These are phyloP conservation scores for Troides oblongomaculatus DNA, from an alignment of 2,888 invertebrate genomes.

Conservation along the genomic window DNA sequence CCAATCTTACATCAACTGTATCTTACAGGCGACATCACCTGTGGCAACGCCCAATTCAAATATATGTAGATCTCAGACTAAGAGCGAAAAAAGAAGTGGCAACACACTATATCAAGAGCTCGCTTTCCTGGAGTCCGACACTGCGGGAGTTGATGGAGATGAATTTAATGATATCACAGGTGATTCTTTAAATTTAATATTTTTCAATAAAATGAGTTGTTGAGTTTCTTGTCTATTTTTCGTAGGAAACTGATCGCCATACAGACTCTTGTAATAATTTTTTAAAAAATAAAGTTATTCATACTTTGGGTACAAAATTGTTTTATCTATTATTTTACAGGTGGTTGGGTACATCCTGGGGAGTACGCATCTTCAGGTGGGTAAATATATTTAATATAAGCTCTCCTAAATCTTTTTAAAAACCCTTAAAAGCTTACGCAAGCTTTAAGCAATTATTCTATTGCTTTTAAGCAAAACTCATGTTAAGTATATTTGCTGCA, in stretches of 20 bases:
- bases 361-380: slow-evolving; percentile 99
- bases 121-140: slow-evolving; percentile 92
- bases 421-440: neutral
- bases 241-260: neutral
- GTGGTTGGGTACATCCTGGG: slow-evolving; percentile 98
- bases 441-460: slow-evolving; percentile 7
- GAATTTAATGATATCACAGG: slow-evolving; percentile 93
- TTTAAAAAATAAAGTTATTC: neutral
- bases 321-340: slow-evolving; percentile 63
- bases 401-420: slow-evolving; percentile 8
- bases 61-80: slow-evolving; percentile 82
- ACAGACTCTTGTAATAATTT: neutral
- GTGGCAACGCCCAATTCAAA: slow-evolving; percentile 54
- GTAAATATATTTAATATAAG: slow-evolving; percentile 35
- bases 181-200: slow-evolving; percentile 56
- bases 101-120: slow-evolving; percentile 96
- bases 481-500: slow-evolving; percentile 4
- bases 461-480: slow-evolving; percentile 11
- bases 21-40: slow-evolving; percentile 77
- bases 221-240: neutral
- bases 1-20: too few species aligned
- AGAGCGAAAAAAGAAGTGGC: slow-evolving; percentile 91
- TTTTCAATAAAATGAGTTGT: neutral
- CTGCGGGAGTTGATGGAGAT: slow-evolving; percentile 90
- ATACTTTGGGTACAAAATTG: neutral